Evolutionary conservation across 2,888 invertebrate species (phyloP).

Genomic region (Tethea ocularis): DNA sequence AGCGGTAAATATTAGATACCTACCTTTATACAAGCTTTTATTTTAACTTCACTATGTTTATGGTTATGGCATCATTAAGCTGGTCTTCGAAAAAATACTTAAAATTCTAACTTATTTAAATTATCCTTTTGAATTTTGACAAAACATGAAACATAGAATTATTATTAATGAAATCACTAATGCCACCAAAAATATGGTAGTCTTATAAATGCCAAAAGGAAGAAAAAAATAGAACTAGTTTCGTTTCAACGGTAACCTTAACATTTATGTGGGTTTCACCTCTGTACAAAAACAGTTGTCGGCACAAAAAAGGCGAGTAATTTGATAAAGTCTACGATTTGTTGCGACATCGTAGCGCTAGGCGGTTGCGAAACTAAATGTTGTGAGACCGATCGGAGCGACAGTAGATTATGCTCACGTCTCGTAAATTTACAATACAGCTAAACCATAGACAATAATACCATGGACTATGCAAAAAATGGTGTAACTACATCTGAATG

Average conservation of each 20-base stretch:
- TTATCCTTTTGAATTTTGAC: too few relatives aligned
- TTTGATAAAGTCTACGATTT: conserved; percentile 26
- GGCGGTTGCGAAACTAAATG: conserved; percentile 10
- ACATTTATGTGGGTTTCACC: conserved; percentile 37
- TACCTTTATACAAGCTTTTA: too few relatives aligned
- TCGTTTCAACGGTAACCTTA: conserved; percentile 26
- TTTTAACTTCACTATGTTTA: too few relatives aligned
- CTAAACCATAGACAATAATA: not conserved
- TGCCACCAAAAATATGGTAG: not conserved
- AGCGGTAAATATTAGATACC: too few relatives aligned
- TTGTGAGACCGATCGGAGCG: conserved; percentile 9
- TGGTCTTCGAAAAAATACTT: too few relatives aligned
- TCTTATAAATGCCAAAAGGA: not conserved
- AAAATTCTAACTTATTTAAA: too few relatives aligned
- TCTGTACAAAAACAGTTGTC: conserved; percentile 31
- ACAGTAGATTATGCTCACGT: not conserved
- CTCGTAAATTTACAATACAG: not conserved
- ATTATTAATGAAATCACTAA: not conserved
- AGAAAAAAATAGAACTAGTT: conserved; percentile 11
- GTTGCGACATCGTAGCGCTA: conserved; percentile 26
- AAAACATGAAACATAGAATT: too few relatives aligned
- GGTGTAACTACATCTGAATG: too few relatives aligned
- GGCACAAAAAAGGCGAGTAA: conserved; percentile 32
- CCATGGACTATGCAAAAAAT: too few relatives aligned
- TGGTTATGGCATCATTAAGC: too few relatives aligned